These are phyloP conservation scores for Drosophila sturtevanti DNA, from an alignment of 1,140 invertebrate species.

Conservation along the genomic window DNA sequence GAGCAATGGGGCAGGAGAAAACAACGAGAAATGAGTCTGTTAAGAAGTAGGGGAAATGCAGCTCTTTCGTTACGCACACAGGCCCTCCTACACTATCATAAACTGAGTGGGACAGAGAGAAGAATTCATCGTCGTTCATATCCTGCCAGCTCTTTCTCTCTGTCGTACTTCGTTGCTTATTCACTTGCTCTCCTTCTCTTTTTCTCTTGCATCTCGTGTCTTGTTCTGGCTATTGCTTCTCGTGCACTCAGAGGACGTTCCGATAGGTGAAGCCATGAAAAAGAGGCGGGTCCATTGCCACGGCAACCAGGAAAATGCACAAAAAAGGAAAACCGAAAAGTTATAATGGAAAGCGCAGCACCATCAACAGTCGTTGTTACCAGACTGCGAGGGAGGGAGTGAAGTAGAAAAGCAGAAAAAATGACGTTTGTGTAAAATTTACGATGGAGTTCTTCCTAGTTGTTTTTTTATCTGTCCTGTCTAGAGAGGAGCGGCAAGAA, in stretches of 20 bases:
- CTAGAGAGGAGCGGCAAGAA: constrained; percentile 9
- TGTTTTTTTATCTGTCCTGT: constrained; percentile 19
- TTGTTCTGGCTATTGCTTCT: constrained; percentile 35
- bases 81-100: background rate
- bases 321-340: constrained; percentile 37
- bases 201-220: constrained; percentile 55
- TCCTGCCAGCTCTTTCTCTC: constrained; percentile 28
- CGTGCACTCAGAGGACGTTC: constrained; percentile 52
- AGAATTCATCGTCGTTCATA: background rate
- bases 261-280: constrained; percentile 72
- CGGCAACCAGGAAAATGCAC: constrained; percentile 68
- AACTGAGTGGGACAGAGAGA: constrained; percentile 27
- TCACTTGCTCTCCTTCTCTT: constrained; percentile 24
- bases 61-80: constrained; percentile 6
- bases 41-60: constrained; percentile 8
- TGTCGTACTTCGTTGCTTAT: background rate
- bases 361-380: constrained; percentile 27
- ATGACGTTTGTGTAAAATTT: constrained; percentile 53
- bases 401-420: constrained; percentile 29
- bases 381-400: constrained; percentile 25
- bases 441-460: constrained; percentile 35
- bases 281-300: constrained; percentile 79
- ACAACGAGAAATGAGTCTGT: background rate
- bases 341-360: constrained; percentile 26
- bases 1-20: background rate